Percentiles rank a stretch among this genome's conserved stretches.
phyloP scores from a whole-genome alignment of 2,888 invertebrate genomes.

The Linyphia triangularis region DNA sequence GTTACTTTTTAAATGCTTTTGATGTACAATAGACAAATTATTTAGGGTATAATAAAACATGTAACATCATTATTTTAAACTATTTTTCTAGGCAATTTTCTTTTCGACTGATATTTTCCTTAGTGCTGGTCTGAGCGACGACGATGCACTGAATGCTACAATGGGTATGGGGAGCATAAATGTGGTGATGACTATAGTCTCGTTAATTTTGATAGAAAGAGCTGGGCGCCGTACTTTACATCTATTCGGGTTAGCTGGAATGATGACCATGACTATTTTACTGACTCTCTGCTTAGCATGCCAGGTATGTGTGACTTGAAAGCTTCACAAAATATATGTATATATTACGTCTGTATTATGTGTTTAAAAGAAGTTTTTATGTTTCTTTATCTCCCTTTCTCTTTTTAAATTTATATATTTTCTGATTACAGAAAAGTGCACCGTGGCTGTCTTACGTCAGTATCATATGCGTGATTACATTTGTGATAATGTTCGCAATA shows the following conservation, averaged over 20 bases:
- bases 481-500: conserved; percentile 92
- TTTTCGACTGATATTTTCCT: conserved; percentile 90
- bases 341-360: not conserved
- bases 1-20: too few species aligned
- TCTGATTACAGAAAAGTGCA: conserved; percentile 79
- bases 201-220: conserved; percentile 88
- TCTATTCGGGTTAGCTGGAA: conserved; percentile 88
- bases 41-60: not conserved
- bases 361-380: not conserved
- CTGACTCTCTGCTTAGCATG: conserved; percentile 85
- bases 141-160: conserved; percentile 88
- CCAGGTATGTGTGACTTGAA: conserved; percentile 80
- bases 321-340: not conserved
- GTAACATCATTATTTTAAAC: not conserved
- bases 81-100: conserved; percentile 84
- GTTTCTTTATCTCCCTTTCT: not conserved
- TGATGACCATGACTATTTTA: conserved; percentile 86
- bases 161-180: conserved; percentile 92
- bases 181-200: conserved; percentile 91
- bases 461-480: conserved; percentile 89
- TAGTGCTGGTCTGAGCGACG: conserved; percentile 84
- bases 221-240: conserved; percentile 91
- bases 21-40: not conserved
- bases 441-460: conserved; percentile 86
- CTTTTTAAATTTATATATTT: not conserved